Evolutionary conservation across 2,888 invertebrate genomes (phyloP), one percentile per base, ranked within the genome.

Genomic region (Craniophora ligustri): DNA sequence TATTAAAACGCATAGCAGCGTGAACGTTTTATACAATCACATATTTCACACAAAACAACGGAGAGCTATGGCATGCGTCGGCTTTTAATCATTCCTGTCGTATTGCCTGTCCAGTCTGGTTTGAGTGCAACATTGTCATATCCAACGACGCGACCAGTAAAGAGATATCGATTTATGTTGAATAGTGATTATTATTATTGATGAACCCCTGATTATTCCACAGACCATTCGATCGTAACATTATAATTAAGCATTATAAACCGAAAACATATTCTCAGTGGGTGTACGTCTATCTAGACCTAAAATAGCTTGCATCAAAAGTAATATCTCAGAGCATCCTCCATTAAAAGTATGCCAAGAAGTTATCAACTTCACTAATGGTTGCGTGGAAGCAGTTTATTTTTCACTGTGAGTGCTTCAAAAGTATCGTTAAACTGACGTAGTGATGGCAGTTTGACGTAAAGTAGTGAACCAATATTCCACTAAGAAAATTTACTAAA

Each of bases 41-140:
- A 32, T 31, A 34, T 18, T n/a, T 34, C 16, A 21, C 14, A 18
- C 10, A 8, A 7, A 2, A n/a, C 14, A 5, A 46, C 28, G 32
- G 14, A 32, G 6, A 26, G 15, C 23, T 44, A 15, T 34, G 44
- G 26, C 11, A 42, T 10, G n/a, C 18, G 19, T 8, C n/a, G 13
- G 16, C 3, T 47, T 54, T 61, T 40, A 54, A 63, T 56, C 48
- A 48, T 49, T 44, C 21, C 19, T 19, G 34, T 39, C 14, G 14
- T 18, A 54, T 54, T 31, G 38, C 26, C 47, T 47, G 32, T 42
- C n/a, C 55, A 21, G 11, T 7, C 19, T 1, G 28, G 3, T 10
- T 30, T 23, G 10, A 21, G 18, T 38, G 19, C 42, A 47, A 58
- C 15, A 39, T 35, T 26, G 31, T 10, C 8, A 36, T 19, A 8